Percentiles rank a stretch among this genome's conserved stretches.
These are phyloP conservation scores for Lycaena phlaeas DNA, from an alignment of 2,888 invertebrate genomes.

Conservation along the genomic window DNA sequence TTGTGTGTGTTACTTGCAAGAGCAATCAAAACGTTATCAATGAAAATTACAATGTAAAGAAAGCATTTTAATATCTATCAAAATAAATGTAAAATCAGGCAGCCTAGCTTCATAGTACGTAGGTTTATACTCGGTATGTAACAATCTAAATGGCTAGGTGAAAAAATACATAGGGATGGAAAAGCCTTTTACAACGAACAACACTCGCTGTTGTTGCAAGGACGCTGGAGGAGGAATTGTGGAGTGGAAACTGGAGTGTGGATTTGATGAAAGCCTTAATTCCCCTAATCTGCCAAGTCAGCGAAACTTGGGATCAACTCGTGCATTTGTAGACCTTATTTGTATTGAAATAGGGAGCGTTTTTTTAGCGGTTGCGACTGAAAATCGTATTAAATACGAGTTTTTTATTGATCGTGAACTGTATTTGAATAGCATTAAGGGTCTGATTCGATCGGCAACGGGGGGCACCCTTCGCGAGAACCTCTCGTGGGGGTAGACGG, in stretches of 20 bases:
- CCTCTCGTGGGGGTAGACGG: constrained; percentile 25
- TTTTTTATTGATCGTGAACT: background rate
- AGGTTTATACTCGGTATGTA: too few species aligned
- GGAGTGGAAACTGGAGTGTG: too few species aligned
- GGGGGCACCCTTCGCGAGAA: constrained; percentile 19
- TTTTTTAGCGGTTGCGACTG: background rate
- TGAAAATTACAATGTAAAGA: too few species aligned
- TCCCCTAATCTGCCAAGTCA: constrained; percentile 16
- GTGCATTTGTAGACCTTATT: background rate
- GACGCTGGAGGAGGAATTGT: background rate
- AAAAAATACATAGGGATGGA: background rate
- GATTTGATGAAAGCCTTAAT: constrained; percentile 15
- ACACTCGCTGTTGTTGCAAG: background rate
- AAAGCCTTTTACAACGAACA: background rate
- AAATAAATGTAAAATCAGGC: too few species aligned
- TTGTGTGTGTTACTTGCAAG: too few species aligned
- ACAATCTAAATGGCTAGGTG: too few species aligned
- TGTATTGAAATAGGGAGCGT: background rate
- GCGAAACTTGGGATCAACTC: constrained; percentile 14
- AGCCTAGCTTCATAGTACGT: too few species aligned
- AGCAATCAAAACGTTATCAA: too few species aligned
- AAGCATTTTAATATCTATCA: too few species aligned
- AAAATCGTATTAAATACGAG: background rate
- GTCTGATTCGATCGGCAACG: constrained; percentile 9
- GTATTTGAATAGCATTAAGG: background rate